Evolutionary conservation across 2,113 vertebrate genomes (phyloP).

Genomic region (Scophthalmus maximus): DNA sequence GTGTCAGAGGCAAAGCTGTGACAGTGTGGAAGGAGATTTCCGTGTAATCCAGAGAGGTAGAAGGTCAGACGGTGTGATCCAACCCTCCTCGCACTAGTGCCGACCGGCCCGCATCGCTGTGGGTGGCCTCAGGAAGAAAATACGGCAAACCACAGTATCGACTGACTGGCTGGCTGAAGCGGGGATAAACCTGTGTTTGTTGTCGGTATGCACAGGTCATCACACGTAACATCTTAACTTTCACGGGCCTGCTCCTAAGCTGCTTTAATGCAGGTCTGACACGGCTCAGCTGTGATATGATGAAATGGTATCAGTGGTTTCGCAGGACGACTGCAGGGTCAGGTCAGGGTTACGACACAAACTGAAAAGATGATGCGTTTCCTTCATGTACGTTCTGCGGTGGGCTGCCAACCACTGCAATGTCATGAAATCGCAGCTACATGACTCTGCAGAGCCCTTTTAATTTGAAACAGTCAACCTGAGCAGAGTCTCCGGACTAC

Average conservation of each 20-base stretch:
- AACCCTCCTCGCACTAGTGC: conserved; percentile 38
- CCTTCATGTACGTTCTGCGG: too few species aligned
- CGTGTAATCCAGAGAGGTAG: conserved; percentile 47
- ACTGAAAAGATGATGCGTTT: too few species aligned
- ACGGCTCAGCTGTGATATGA: not conserved
- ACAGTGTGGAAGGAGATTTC: conserved; percentile 21
- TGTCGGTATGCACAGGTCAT: conserved; percentile 37
- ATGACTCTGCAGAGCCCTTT: too few species aligned
- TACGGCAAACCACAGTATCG: conserved; percentile 7
- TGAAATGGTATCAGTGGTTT: not conserved
- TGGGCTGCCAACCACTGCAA: too few species aligned
- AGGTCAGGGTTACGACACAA: not conserved
- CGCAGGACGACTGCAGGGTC: too few species aligned
- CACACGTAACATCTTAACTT: not conserved
- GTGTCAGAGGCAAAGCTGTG: not conserved
- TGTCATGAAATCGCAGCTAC: not conserved
- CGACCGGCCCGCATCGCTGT: conserved; percentile 19
- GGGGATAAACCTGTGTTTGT: conserved; percentile 39
- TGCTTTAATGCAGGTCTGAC: conserved; percentile 4
- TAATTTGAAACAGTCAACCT: too few species aligned
- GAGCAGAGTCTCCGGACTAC: too few species aligned
- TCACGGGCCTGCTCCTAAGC: not conserved
- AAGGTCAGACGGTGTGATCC: conserved; percentile 56
- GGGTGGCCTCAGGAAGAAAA: conserved; percentile 59
- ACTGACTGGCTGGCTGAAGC: conserved; percentile 19